Base-by-base conservation (phyloP, 2,113 vertebrate genomes). In the Chlamydotis undulata region DNA sequence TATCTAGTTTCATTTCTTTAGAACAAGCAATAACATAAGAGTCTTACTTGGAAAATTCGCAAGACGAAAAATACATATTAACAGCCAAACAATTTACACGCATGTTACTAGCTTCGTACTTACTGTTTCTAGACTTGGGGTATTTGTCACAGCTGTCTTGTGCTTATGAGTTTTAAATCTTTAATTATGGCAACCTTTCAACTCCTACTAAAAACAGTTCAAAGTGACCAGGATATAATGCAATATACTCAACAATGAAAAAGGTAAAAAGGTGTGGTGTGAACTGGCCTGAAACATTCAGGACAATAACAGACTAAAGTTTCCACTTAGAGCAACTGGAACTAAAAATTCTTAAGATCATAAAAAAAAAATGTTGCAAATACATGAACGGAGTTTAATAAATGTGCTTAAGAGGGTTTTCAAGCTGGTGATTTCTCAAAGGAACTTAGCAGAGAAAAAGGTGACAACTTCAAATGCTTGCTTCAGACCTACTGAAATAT, bases 1-100 rank as follows among this genome's bases (percentile, higher is more conserved):
- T 53, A 85, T 93, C 71, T 93, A 56, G 24, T 67, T 88, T 24
- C 33, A 95, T 84, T 97, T 92, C 65, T 96, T 93, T 92, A 93
- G 76, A 65, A 85, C n/a, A 92, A 93, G 83, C 69, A 96, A 45
- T 81, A 96, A 92, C 88, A 97, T 37, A 93, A 6, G 39, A 83
- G 57, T 84, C 64, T 93, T 57, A 87, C 78, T 95, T 81, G 93
- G 65, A 94, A 70, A 90, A 87, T 37, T 19, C 0, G 74, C 73
- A 90, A 86, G 86, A 92, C 1, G 2, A 74, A 88, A 94, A 94
- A 35, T 50, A 94, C 76, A 73, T 68, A 61, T 82, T 26, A 89
- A 92, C 82, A 96, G 83, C 73, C 83, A 77, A 90, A 93, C 53
- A 59, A 47, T 89, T 92, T 22, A 81, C 60, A 96, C 2, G 23